Evolutionary conservation across 1,140 invertebrate species (phyloP), one percentile per base, ranked within the genome.

Genomic region (Colletes latitarsis): DNA sequence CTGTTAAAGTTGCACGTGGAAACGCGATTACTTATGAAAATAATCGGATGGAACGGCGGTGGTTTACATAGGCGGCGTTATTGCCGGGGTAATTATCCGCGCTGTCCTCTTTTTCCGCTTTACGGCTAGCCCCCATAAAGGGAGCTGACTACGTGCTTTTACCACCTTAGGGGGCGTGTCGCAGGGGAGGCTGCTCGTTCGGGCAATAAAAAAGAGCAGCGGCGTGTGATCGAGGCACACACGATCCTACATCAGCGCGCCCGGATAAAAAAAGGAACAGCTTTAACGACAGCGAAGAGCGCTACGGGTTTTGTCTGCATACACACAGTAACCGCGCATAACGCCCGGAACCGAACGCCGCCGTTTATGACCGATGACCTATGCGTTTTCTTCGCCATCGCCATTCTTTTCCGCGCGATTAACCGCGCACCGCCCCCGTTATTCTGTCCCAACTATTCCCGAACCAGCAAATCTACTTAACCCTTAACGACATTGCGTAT

Each of bases 191-290:
- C 60, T 86, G 84, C 84, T 87, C 84, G 84, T 86, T 87, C 81
- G 81, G 68, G 85, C 85, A 86, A 87, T 87, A 87, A 87, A 87
- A 87, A 87, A 86, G 85, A 81, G 85, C 81, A 87, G 63, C 73
- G 49, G 81, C 84, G 81, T 72, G 84, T 83, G 84, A 87, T 87
- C 85, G 81, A 85, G 62, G 46, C 81, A 73, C 67, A 57, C 74
- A 69, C 63, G 80, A 79, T 80, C 72, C 81, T 76, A 77, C 83
- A 76, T 85, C 85, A 62, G 52, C 72, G n/a, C 41, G 43, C 17
- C 39, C n/a, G 30, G 75, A 19, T 41, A 58, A 69, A 77, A 86
- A 82, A 81, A 58, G 43, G 63, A 63, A 77, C 41, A 49, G 73
- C 14, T 60, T 60, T 68, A 62, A 85, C 53, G 68, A 58, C 80